Conservation (phyloP, 2,113 vertebrate genomes). For the Notarius quadriscutis region DNA sequence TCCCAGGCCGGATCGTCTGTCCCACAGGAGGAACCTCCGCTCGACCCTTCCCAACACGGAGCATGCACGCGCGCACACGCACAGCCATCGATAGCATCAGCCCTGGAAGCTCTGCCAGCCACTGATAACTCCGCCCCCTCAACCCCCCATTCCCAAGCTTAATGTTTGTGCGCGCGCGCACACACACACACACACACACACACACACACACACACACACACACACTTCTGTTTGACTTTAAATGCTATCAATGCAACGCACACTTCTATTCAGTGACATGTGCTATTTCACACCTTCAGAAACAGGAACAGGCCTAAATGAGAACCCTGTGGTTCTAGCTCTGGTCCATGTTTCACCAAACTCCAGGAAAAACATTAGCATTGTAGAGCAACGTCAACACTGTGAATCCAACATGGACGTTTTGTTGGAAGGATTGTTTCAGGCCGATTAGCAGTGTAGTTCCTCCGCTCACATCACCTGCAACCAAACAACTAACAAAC, state of each 20-base stretch:
- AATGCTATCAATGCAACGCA: conserved; percentile 7
- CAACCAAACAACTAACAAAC: not conserved
- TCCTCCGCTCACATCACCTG: not conserved
- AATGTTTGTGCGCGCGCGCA: not conserved
- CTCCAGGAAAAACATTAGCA: not conserved
- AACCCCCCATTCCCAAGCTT: conserved; percentile 39
- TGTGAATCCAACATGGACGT: not conserved
- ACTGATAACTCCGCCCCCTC: conserved; percentile 30
- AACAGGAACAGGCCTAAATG: not conserved
- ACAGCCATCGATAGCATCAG: conserved; percentile 56
- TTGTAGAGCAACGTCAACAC: not conserved
- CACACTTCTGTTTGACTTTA: not conserved
- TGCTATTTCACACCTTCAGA: not conserved
- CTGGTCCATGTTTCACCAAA: not conserved
- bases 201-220: not conserved
- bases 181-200: conserved; percentile 25
- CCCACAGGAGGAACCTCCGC: conserved; percentile 59
- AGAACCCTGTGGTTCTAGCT: not conserved
- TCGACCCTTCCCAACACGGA: conserved; percentile 63
- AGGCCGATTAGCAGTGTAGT: not conserved
- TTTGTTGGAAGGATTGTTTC: no score
- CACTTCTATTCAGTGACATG: not conserved
- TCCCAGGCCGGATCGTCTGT: conserved; percentile 70
- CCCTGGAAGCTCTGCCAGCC: conserved; percentile 47
- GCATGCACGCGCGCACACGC: conserved; percentile 44